A percentile compares a stretch with the other conserved stretches of the same genome.
Evolutionary conservation across 2,888 invertebrate genomes (phyloP).

Genomic region (Drosophila colorata): DNA sequence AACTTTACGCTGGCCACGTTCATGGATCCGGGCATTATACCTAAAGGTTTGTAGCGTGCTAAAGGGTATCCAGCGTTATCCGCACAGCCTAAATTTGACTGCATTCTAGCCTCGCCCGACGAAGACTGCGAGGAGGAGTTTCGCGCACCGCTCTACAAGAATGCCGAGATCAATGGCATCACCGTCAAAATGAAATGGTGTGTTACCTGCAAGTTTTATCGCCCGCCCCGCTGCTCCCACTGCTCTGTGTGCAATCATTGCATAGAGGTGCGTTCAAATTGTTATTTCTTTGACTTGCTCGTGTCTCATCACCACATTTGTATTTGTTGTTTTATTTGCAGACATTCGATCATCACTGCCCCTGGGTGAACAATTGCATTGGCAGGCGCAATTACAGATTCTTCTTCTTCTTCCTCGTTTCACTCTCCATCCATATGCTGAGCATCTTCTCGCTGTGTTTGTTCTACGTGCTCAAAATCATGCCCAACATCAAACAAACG

Average conservation of each 20-base stretch:
- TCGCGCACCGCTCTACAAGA: constrained; percentile 97
- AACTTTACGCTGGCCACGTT: constrained; percentile 99
- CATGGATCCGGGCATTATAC: constrained; percentile 99
- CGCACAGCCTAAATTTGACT: constrained; percentile 76
- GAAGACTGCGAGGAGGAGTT: constrained; percentile 99
- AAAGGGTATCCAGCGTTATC: constrained; percentile 38
- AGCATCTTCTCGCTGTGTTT: constrained; percentile 98
- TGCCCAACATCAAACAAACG: constrained; percentile 91
- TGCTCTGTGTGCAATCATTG: constrained; percentile 99
- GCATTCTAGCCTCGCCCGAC: constrained; percentile 93
- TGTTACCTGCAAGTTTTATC: constrained; percentile 99
- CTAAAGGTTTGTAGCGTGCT: constrained; percentile 91
- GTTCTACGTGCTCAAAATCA: constrained; percentile 95
- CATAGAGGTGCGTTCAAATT: constrained; percentile 91
- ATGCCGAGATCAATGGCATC: constrained; percentile 98
- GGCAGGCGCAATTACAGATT: constrained; percentile 98
- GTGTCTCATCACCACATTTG: not conserved
- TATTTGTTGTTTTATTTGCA: constrained; percentile 84
- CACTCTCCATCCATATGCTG: constrained; percentile 98
- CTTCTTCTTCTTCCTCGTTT: constrained; percentile 99
- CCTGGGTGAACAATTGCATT: constrained; percentile 99
- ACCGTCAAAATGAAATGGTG: constrained; percentile 99
- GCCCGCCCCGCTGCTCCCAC: constrained; percentile 99
- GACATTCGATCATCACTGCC: constrained; percentile 99
- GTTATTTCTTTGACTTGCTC: not conserved